phyloP scores from a whole-genome alignment of 2,888 invertebrate species.

The Apantesis nais region DNA sequence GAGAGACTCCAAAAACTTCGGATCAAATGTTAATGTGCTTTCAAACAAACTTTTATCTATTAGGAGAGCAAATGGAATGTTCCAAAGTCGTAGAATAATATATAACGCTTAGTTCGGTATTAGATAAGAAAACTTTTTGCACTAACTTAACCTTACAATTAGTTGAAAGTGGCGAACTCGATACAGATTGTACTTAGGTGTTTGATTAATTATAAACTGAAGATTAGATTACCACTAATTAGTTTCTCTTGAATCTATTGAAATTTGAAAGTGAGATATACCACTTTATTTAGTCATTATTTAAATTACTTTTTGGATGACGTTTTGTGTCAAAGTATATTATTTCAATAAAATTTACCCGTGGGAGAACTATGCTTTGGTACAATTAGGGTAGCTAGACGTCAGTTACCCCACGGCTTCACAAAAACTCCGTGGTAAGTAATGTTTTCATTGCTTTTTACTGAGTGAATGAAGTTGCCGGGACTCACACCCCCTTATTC shows the following conservation, averaged over 20 bases:
- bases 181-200: background rate
- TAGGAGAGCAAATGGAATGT: background rate
- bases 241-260: background rate
- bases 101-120: background rate
- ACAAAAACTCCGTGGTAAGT: no score
- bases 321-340: background rate
- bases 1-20: background rate
- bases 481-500: no score
- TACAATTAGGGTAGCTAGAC: no score
- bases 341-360: no score
- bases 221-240: background rate
- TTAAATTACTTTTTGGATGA: background rate
- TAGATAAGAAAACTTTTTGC: background rate
- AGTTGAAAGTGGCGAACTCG: background rate
- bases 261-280: background rate
- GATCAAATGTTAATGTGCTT: background rate
- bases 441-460: no score
- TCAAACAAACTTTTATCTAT: background rate
- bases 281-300: background rate
- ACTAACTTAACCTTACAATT: background rate
- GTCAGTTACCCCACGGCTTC: no score
- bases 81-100: slow-evolving; percentile 4
- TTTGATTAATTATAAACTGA: background rate
- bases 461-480: no score
- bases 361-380: no score